A percentile compares a stretch with the other conserved stretches of the same genome.
phyloP scores from a whole-genome alignment of 2,797 vertebrate species.

The Gymnothorax javanicus region DNA sequence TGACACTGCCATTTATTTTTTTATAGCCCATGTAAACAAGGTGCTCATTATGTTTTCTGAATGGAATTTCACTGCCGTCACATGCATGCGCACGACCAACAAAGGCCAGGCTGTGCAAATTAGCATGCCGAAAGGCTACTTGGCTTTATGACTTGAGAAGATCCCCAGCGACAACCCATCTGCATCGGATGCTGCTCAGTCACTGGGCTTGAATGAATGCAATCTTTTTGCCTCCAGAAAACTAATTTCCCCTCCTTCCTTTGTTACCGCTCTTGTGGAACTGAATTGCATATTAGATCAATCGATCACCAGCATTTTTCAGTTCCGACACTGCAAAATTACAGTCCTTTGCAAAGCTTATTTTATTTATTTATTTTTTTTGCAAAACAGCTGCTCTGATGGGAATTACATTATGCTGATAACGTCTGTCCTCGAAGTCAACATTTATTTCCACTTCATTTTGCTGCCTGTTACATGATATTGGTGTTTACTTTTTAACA shows the following conservation, averaged over 20 bases:
- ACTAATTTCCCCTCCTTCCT: slow-evolving; percentile 20
- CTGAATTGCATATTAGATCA: slow-evolving; percentile 52
- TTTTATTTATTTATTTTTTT: neutral
- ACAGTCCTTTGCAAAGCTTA: slow-evolving; percentile 7
- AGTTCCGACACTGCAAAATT: slow-evolving; percentile 28
- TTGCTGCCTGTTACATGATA: neutral
- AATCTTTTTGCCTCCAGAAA: slow-evolving; percentile 34
- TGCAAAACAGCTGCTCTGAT: neutral
- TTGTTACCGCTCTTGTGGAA: slow-evolving; percentile 39
- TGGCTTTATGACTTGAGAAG: slow-evolving; percentile 32
- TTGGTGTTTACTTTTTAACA: neutral
- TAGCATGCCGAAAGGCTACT: slow-evolving; percentile 47
- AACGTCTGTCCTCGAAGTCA: neutral
- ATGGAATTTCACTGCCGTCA: slow-evolving; percentile 41
- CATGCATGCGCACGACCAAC: slow-evolving; percentile 41
- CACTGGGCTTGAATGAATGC: slow-evolving; percentile 43
- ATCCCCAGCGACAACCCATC: slow-evolving; percentile 53
- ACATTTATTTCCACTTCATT: neutral
- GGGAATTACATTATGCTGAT: neutral
- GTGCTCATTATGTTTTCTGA: slow-evolving; percentile 34
- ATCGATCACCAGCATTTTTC: slow-evolving; percentile 41
- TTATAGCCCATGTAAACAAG: slow-evolving; percentile 38
- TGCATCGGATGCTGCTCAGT: slow-evolving; percentile 39
- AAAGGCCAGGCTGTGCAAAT: slow-evolving; percentile 42
- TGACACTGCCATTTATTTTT: slow-evolving; percentile 30